Conservation (phyloP, 1,140 invertebrate species). For the Glomeris maerens region DNA sequence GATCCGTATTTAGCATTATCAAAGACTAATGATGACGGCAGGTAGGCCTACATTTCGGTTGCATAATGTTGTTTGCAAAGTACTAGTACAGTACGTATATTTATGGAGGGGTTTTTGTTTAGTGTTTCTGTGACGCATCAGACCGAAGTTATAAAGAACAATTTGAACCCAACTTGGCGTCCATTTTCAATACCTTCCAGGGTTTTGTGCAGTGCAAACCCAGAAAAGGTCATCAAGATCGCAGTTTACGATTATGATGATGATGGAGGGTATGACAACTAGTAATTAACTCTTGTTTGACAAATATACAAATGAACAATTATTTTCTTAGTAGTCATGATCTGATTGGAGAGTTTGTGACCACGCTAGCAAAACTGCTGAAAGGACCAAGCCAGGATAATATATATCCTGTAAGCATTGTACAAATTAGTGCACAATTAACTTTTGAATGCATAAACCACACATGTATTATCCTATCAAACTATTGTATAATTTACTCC, state of each 20-base stretch:
- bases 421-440: not conserved
- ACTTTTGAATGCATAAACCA: not conserved
- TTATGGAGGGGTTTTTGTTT: not conserved
- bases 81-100: not conserved
- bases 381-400: slow-evolving; percentile 22
- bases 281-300: slow-evolving; percentile 7
- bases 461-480: too few relatives aligned
- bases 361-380: slow-evolving; percentile 27
- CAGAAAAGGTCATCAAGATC: slow-evolving; percentile 28
- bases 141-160: slow-evolving; percentile 32
- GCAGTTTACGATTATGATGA: slow-evolving; percentile 36
- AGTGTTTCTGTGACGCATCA: slow-evolving; percentile 37
- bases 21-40: slow-evolving; percentile 34
- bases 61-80: too few relatives aligned
- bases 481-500: not conserved
- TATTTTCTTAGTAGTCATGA: slow-evolving; percentile 27
- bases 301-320: slow-evolving; percentile 6
- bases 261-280: slow-evolving; percentile 27
- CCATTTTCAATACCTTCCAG: not conserved
- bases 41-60: slow-evolving; percentile 19
- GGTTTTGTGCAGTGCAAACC: not conserved
- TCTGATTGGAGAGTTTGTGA: slow-evolving; percentile 35
- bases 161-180: not conserved
- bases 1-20: slow-evolving; percentile 39
- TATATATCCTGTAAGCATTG: slow-evolving; percentile 22